Evolutionary conservation across 2,113 vertebrate species (phyloP), one percentile per base, ranked within the genome.

Genomic region (Pogonocichla stellata): DNA sequence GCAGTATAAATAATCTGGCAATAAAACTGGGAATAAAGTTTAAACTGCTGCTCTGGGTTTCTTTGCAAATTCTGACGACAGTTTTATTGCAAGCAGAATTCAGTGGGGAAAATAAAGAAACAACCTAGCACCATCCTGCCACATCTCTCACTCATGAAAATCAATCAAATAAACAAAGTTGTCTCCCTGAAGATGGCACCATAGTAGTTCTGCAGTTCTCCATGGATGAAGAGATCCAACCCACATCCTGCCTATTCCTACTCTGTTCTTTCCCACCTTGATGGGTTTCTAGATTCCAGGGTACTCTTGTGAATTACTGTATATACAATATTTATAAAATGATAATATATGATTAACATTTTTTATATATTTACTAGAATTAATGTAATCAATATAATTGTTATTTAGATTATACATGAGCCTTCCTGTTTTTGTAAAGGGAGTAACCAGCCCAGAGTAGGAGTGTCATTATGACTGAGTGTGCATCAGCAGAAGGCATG

Each of bases 1-100:
- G 48, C 42, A 72, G 9, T 79, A 65, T 92, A 78, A 90, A 89
- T 83, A 88, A 16, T 18, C 16, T 93, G 64, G 3, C 8, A 12
- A 56, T 56, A 65, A 56, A 56, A n/a, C 57, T 92, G 40, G 64
- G 60, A 74, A 90, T 91, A 56, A 93, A 64, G 24, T 87, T 85
- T 66, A 47, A 36, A 57, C 60, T 86, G 53, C 80, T 90, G 65
- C 31, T 95, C 82, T 92, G 83, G 61, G 53, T 88, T 94, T 71
- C 80, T 96, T 95, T 77, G 58, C 69, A 95, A 96, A 92, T 85
- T 60, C 72, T 81, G 56, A 43, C 69, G 60, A 93, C 90, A 94
- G 58, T 65, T 97, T 97, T 97, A 96, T 88, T 96, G 38, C 70
- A 93, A 88, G 47, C 25, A 92, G 70, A 93, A 93, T 82, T 80